These are phyloP conservation scores for Selenia dentaria DNA, from an alignment of 2,888 invertebrate species.

Conservation along the genomic window DNA sequence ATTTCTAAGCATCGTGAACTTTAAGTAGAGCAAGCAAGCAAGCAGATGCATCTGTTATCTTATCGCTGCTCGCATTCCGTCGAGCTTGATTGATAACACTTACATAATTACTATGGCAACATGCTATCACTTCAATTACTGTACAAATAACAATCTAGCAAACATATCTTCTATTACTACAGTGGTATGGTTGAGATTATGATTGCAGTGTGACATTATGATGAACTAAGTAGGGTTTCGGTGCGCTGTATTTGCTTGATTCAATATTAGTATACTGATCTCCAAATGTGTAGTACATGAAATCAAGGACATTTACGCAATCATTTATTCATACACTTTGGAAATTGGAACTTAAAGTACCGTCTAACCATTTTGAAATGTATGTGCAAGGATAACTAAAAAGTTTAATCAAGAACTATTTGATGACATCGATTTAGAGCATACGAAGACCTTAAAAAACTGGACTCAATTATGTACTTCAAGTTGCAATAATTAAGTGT, in stretches of 20 bases:
- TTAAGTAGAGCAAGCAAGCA: slow-evolving; percentile 34
- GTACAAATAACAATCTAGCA: background rate
- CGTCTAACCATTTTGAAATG: too few relatives aligned
- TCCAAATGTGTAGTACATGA: background rate
- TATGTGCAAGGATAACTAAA: too few relatives aligned
- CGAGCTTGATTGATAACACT: slow-evolving; percentile 36
- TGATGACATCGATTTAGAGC: too few relatives aligned
- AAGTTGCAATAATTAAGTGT: too few relatives aligned
- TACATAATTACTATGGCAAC: slow-evolving; percentile 27
- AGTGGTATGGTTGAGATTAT: background rate
- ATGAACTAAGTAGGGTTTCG: background rate
- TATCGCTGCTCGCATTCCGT: slow-evolving; percentile 29
- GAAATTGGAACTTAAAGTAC: too few relatives aligned
- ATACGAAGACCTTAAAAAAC: too few relatives aligned
- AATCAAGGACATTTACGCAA: background rate
- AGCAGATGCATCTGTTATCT: slow-evolving; percentile 36
- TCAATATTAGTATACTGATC: background rate
- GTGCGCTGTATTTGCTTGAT: background rate
- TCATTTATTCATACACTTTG: too few relatives aligned
- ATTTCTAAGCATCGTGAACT: slow-evolving; percentile 22
- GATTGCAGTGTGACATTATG: background rate
- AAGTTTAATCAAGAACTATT: too few relatives aligned
- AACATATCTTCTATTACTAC: background rate
- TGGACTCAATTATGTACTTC: too few relatives aligned
- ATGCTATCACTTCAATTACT: slow-evolving; percentile 2